Evolutionary conservation across 2,797 vertebrate species (phyloP).

Genomic region (Peromyscus aztecus): DNA sequence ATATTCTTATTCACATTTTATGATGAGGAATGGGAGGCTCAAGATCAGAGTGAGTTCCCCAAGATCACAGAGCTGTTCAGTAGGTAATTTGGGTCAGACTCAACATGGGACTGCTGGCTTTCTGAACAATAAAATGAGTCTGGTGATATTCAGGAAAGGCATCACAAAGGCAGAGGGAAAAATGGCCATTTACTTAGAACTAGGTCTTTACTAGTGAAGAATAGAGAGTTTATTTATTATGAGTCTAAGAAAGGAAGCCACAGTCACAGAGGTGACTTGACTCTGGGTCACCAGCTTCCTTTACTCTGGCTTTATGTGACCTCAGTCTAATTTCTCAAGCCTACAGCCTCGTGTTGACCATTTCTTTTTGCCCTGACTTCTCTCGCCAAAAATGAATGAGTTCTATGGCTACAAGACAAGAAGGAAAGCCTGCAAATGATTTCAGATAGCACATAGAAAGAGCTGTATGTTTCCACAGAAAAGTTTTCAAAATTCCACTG

Average conservation of each 20-base stretch:
- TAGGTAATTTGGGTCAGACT: not conserved
- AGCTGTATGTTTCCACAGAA: constrained; percentile 43
- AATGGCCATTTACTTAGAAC: not conserved
- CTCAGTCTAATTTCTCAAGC: constrained; percentile 29
- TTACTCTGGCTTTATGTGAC: constrained; percentile 22
- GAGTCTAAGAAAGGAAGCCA: not conserved
- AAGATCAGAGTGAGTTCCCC: not conserved
- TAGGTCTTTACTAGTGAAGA: not conserved
- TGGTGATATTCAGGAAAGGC: constrained; percentile 21
- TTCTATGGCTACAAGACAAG: not conserved
- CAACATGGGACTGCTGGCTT: not conserved
- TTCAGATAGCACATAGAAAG: not conserved
- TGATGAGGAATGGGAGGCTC: not conserved
- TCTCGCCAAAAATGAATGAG: constrained; percentile 26
- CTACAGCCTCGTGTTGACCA: not conserved
- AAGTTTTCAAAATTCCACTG: constrained; percentile 24
- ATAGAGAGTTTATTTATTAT: constrained; percentile 58
- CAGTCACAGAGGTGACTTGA: not conserved
- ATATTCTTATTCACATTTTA: constrained; percentile 52
- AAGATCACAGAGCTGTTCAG: not conserved
- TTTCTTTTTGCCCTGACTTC: not conserved
- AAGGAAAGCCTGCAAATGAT: not conserved
- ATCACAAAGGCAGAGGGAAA: not conserved
- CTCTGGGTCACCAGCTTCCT: not conserved
- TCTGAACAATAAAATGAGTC: constrained; percentile 4